These are phyloP conservation scores for Vesta saturnalis DNA, from an alignment of 2,888 invertebrate genomes.

Conservation along the genomic window DNA sequence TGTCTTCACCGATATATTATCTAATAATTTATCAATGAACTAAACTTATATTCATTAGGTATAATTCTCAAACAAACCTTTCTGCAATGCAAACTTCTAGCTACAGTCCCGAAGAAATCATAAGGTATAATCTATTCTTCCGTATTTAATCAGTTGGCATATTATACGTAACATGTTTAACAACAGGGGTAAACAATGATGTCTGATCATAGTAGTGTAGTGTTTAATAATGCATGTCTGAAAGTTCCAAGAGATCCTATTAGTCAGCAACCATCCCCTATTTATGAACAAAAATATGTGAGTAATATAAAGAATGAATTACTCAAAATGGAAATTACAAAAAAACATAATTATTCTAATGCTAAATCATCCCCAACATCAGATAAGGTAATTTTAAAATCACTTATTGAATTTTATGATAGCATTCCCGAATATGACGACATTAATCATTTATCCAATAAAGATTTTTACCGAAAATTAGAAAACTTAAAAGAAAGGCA, in stretches of 20 bases:
- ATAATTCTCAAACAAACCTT: no score
- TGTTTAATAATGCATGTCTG: slow-evolving; percentile 76
- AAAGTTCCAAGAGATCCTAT: slow-evolving; percentile 78
- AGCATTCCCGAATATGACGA: slow-evolving; percentile 85
- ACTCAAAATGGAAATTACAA: slow-evolving; percentile 50
- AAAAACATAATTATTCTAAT: slow-evolving; percentile 60
- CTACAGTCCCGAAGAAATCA: no score
- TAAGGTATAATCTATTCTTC: no score
- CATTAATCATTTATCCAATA: slow-evolving; percentile 77
- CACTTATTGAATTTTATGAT: slow-evolving; percentile 76
- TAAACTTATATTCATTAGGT: no score
- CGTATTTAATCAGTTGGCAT: slow-evolving; percentile 7
- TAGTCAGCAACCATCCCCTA: slow-evolving; percentile 76
- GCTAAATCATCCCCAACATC: slow-evolving; percentile 57
- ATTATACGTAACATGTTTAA: neutral
- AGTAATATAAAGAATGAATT: slow-evolving; percentile 55
- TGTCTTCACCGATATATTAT: no score
- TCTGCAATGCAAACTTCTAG: no score
- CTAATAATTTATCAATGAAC: no score
- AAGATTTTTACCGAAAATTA: slow-evolving; percentile 78
- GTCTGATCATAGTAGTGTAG: slow-evolving; percentile 66
- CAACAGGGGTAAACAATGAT: slow-evolving; percentile 32
- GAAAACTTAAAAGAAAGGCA: slow-evolving; percentile 74
- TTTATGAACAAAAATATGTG: slow-evolving; percentile 70
- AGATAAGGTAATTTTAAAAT: slow-evolving; percentile 65